Percentiles rank a stretch among this genome's conserved stretches.
Conservation (phyloP, 2,113 vertebrate genomes). For the Morone chrysops region DNA sequence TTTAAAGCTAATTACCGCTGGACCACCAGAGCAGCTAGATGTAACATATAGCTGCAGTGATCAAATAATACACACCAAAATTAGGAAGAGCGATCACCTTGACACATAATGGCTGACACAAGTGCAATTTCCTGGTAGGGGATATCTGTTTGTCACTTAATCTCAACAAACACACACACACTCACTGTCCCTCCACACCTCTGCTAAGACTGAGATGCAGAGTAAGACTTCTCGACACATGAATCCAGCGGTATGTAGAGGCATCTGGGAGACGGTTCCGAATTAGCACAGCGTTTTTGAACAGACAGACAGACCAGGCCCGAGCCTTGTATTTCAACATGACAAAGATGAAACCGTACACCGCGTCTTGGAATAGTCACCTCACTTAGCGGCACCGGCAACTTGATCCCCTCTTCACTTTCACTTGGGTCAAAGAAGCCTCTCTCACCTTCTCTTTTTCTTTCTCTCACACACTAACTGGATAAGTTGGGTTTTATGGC, state of each 20-base stretch:
- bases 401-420: slow-evolving; percentile 72
- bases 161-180: slow-evolving; percentile 49
- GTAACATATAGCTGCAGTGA: slow-evolving; percentile 34
- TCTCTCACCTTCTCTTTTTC: slow-evolving; percentile 54
- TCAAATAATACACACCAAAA: slow-evolving; percentile 17
- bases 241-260: slow-evolving; percentile 40
- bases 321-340: slow-evolving; percentile 59
- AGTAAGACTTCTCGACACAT: slow-evolving; percentile 44
- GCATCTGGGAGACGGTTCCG: slow-evolving; percentile 51
- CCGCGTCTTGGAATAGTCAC: slow-evolving; percentile 72
- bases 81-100: slow-evolving; percentile 39
- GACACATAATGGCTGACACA: slow-evolving; percentile 36
- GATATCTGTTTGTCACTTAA: slow-evolving; percentile 31
- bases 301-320: slow-evolving; percentile 39
- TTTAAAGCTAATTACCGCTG: slow-evolving; percentile 49
- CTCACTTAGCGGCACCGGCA: slow-evolving; percentile 54
- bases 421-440: slow-evolving; percentile 57
- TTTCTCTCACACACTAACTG: slow-evolving; percentile 12
- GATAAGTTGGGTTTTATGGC: slow-evolving; percentile 40
- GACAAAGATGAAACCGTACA: slow-evolving; percentile 73
- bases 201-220: not conserved
- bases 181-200: slow-evolving; percentile 11
- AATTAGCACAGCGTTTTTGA: slow-evolving; percentile 66
- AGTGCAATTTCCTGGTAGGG: slow-evolving; percentile 33
- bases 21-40: slow-evolving; percentile 40